Conservation (phyloP, 2,113 vertebrate genomes). For the Lathamus discolor region DNA sequence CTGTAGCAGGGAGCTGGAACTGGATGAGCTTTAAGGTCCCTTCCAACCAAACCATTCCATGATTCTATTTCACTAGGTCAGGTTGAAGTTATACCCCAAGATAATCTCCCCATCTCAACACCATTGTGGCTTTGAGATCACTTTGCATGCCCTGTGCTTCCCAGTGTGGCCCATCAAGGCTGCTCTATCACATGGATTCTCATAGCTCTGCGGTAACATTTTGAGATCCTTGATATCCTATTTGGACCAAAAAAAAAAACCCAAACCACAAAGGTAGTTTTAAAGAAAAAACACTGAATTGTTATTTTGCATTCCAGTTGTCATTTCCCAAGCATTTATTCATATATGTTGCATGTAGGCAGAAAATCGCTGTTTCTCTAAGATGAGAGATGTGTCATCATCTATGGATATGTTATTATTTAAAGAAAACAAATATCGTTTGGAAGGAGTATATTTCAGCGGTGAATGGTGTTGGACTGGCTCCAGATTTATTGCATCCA, state of each 20-base stretch:
- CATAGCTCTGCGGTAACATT: neutral
- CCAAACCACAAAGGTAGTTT: neutral
- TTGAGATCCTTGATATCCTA: neutral
- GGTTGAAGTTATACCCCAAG: neutral
- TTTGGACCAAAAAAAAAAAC: neutral
- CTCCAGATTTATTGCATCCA: neutral
- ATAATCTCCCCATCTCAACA: rapidly evolving
- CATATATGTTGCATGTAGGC: neutral
- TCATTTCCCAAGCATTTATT: neutral
- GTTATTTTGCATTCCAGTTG: neutral
- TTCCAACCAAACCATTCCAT: neutral
- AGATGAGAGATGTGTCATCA: neutral
- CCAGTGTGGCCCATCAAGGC: neutral
- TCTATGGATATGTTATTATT: neutral
- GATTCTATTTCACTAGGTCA: neutral
- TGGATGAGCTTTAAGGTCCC: neutral
- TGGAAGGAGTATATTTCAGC: neutral
- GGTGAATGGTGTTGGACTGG: neutral
- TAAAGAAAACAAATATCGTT: neutral
- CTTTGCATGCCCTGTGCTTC: neutral
- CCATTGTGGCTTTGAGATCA: rapidly evolving
- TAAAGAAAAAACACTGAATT: neutral
- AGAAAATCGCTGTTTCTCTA: neutral
- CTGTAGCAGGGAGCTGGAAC: neutral
- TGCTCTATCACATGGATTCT: neutral